Evolutionary conservation across 30 jellyfish, hydroid and myxozoan species (phyloP), one percentile per base, ranked within the genome.

Genomic region (Pseudorhiza aurosa): DNA sequence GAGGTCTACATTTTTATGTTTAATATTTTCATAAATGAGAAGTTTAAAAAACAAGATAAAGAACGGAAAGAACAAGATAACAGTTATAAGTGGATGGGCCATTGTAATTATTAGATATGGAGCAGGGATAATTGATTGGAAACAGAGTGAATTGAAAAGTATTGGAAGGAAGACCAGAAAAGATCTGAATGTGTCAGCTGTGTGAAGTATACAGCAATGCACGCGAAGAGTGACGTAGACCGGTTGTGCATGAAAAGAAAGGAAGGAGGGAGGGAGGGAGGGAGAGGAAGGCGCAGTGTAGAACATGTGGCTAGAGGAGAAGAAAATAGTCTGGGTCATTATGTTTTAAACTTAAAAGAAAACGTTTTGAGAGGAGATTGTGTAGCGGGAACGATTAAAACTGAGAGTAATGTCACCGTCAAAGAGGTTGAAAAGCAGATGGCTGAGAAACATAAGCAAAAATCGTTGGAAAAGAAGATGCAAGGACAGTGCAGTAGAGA

Each of bases 101-200:
- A 51, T 69, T 22, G 27, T 70, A 21, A 12, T 69, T 21, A 25
- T 69, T 8, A 69, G 83, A 46, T 69, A 69, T 47, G 69, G 83
- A 19, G 83, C 69, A n/a, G 83, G 83, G 10, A 69, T 69, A 17
- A 42, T 43, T 25, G 36, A 69, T 10, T 69, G 83, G 83, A 69
- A 15, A 21, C 55, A 21, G 21, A 70, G 45, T 19, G 53, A 43
- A 47, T 69, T 73, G 63, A 57, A 51, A 26, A 21, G 22, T 7
- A 36, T 49, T 18, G 87, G 53, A 21, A 53, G 87, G 65, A 33
- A 33, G 33, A 27, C 87, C 8, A 31, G 63, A 55, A 73, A 50
- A 29, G 25, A 31, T 3, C 5, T 47, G 70, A 69, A 30, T 15
- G 29, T 24, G 51, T 10, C 9, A 26, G 25, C 75, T 19, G 75